Evolutionary conservation across 2,113 vertebrate genomes (phyloP), one percentile per base, ranked within the genome.

Genomic region (Vidua chalybeata): DNA sequence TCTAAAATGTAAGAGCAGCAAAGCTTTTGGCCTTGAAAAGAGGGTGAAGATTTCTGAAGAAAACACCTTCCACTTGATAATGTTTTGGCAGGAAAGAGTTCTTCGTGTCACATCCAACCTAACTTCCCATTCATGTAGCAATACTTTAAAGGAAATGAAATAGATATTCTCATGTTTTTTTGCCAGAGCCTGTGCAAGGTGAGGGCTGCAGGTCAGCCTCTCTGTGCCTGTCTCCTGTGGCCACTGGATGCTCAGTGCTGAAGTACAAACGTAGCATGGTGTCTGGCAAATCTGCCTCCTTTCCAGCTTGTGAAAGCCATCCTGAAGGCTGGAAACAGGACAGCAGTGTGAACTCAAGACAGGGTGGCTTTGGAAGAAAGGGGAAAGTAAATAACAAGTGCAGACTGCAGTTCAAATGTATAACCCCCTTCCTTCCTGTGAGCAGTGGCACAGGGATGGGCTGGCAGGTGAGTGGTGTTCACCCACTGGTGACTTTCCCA

Each of bases 371-470:
- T 74, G 67, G 74, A 84, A 93, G 66, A 78, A 90, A 58, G 33
- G 46, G 22, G 66, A 82, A 92, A 85, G 61, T 90, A 88, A 91
- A 93, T 75, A 87, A 75, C 15, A 67, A 79, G 51, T 1, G 0
- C 35, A 31, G 73, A 11, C 41, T 83, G 82, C 54, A 58, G 81
- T 67, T 84, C 73, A 52, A 94, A 90, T 82, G 48, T 78, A 69
- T 74, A 94, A 92, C 55, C 79, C 74, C 48, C 63, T 94, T 94
- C 94, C 93, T 93, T 97, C 90, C 86, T 93, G 84, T 75, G 19
- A 76, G 88, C 83, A 41, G 58, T 26, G 67, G 55, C 1, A 9
- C 62, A 41, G 72, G 71, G 77, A 86, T 0, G 1, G 80, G 78
- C 64, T 64, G 2, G 18, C 13, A 10, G 6, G 87, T 7, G 76